Evolutionary conservation across 2,888 invertebrate species (phyloP).

Genomic region (Tipula unca): DNA sequence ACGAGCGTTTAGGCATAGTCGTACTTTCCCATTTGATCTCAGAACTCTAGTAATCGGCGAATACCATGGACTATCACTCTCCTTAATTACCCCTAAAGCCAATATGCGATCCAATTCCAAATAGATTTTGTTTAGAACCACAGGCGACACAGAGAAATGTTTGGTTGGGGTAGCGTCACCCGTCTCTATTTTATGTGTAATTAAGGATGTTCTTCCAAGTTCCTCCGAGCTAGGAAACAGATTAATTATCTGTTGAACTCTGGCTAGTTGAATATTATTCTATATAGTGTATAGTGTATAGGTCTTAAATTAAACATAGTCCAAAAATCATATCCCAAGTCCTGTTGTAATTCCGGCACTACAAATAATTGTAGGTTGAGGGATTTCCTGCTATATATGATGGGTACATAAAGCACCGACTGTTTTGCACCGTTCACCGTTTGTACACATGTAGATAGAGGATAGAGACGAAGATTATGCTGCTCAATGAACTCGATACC

Average conservation of each 20-base stretch:
- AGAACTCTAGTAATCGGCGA: conserved; percentile 30
- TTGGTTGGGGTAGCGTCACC: conserved; percentile 24
- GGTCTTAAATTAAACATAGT: no score
- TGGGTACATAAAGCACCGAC: neutral
- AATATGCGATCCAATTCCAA: conserved; percentile 33
- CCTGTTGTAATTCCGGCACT: neutral
- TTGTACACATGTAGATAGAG: neutral
- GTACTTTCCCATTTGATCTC: no score
- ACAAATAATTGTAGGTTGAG: neutral
- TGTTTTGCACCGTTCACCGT: neutral
- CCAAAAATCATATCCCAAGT: no score
- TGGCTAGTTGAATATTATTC: neutral
- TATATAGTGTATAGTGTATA: no score
- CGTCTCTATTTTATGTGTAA: conserved; percentile 24
- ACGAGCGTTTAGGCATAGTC: no score
- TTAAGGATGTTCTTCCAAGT: no score
- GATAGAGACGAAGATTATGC: neutral
- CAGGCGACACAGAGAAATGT: conserved; percentile 26
- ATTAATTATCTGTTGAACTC: neutral
- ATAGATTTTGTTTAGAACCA: conserved; percentile 25
- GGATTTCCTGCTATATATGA: neutral
- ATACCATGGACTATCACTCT: conserved; percentile 30
- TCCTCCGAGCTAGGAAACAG: no score
- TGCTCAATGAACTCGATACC: neutral
- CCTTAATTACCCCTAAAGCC: conserved; percentile 29